phyloP scores from a whole-genome alignment of 2,888 invertebrate genomes.

The Acrobasis consociella region DNA sequence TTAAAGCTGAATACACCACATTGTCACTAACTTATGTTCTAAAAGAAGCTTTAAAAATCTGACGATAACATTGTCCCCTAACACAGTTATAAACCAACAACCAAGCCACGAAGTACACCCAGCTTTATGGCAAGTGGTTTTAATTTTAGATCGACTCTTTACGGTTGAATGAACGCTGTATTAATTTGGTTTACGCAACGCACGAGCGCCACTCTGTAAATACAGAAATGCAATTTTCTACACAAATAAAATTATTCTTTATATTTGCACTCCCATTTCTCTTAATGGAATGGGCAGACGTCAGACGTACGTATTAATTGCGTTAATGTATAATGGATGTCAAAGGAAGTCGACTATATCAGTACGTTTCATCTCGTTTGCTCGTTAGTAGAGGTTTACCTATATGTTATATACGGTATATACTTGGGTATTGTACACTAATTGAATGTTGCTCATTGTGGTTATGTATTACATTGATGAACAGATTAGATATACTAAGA shows the following conservation, averaged over 20 bases:
- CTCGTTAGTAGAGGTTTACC: slow-evolving; percentile 4
- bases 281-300: slow-evolving; percentile 18
- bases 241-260: slow-evolving; percentile 29
- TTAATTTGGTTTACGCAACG: slow-evolving; percentile 47
- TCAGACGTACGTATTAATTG: slow-evolving; percentile 21
- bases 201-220: slow-evolving; percentile 32
- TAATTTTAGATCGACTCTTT: slow-evolving; percentile 53
- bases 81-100: not conserved
- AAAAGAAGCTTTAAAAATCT: no score
- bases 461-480: not conserved
- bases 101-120: not conserved
- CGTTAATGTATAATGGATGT: slow-evolving; percentile 23
- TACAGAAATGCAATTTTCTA: slow-evolving; percentile 35
- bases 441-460: not conserved
- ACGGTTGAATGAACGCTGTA: slow-evolving; percentile 41
- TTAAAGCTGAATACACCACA: no score
- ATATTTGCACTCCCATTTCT: slow-evolving; percentile 20
- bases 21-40: no score
- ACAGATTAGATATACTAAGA: not conserved
- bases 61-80: not conserved
- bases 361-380: slow-evolving; percentile 11
- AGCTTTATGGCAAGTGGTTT: slow-evolving; percentile 44
- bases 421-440: not conserved
- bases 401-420: no score
- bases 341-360: slow-evolving; percentile 17